Evolutionary conservation across 30 jellyfish, hydroid and myxozoan genomes (phyloP).

Genomic region (Aurelia coerulea): DNA sequence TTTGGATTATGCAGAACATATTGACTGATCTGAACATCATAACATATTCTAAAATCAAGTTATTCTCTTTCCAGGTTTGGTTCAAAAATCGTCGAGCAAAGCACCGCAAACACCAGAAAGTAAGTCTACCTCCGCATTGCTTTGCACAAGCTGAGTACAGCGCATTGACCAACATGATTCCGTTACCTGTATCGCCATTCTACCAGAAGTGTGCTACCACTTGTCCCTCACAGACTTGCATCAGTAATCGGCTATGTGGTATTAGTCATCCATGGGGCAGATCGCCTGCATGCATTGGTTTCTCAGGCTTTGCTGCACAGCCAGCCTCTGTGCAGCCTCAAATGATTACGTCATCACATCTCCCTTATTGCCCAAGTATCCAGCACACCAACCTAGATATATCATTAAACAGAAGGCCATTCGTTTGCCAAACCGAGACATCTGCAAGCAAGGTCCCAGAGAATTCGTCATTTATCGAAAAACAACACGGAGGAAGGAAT

Average conservation of each 20-base stretch:
- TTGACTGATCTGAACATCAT: too few species aligned
- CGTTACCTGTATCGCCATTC: constrained; percentile 16
- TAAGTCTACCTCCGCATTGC: constrained; percentile 29
- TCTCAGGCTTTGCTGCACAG: neutral
- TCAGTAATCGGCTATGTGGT: constrained; percentile 2
- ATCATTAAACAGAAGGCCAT: constrained; percentile 14
- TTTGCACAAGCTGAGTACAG: constrained; percentile 28
- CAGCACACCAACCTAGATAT: constrained; percentile 2
- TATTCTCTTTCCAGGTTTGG: constrained; percentile 84
- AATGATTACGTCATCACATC: neutral
- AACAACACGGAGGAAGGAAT: neutral
- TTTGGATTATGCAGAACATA: too few species aligned
- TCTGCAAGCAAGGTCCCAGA: neutral
- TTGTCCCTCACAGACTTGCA: neutral
- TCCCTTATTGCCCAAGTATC: constrained; percentile 5
- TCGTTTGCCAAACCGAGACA: neutral
- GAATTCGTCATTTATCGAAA: neutral
- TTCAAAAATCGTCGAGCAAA: constrained; percentile 96
- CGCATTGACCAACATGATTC: constrained; percentile 13
- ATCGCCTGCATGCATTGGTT: neutral
- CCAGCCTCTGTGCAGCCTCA: neutral
- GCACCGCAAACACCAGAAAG: constrained; percentile 85
- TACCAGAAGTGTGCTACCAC: neutral
- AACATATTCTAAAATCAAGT: too few species aligned
- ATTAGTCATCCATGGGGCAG: neutral